Percentiles rank a stretch among this genome's conserved stretches.
Evolutionary conservation across 2,113 vertebrate genomes (phyloP).

Genomic region (Gallinago undulata): DNA sequence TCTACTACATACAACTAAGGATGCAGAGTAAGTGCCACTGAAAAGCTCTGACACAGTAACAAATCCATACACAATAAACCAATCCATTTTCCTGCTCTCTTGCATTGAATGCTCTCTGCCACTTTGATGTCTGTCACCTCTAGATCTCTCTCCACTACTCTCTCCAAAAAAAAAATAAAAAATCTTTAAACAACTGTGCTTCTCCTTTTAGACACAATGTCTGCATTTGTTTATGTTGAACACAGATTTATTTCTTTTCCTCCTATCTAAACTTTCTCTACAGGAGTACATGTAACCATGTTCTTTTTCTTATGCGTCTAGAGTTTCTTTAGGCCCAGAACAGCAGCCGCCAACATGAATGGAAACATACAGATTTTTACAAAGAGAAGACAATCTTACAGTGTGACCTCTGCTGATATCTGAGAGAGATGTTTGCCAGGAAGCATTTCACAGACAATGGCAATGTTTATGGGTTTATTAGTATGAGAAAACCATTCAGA

Average conservation of each 20-base stretch:
- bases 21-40: background rate
- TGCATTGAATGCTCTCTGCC: background rate
- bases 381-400: background rate
- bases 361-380: background rate
- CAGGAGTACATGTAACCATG: background rate
- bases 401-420: background rate
- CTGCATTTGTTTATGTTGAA: background rate
- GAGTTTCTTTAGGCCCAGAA: background rate
- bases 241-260: background rate
- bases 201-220: background rate
- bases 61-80: background rate
- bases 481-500: background rate
- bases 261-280: background rate
- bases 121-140: background rate
- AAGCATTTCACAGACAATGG: background rate
- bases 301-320: background rate
- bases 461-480: background rate
- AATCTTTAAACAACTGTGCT: background rate
- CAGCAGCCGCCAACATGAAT: background rate
- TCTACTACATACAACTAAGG: rapidly evolving
- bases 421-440: background rate
- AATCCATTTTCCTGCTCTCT: background rate
- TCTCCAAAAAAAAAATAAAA: background rate
- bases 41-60: background rate
- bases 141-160: background rate